Conservation (phyloP, 2,113 vertebrate genomes). For the Genyomyrus donnyi region DNA sequence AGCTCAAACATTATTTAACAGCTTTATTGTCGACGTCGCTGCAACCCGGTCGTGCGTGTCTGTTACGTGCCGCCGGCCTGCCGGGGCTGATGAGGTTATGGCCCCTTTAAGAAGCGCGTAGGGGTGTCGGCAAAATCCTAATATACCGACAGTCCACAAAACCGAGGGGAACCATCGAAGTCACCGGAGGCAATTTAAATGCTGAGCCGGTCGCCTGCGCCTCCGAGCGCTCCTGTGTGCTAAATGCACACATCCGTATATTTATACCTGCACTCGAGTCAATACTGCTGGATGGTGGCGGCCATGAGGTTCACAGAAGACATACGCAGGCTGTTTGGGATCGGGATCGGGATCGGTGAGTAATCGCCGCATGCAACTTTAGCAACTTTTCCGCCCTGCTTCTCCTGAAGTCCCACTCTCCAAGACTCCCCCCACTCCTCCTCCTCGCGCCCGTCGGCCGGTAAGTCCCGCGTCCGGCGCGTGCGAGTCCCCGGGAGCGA, state of each 20-base stretch:
- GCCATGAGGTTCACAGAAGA: conserved; percentile 45
- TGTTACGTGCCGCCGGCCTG: neutral
- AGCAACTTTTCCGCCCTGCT: neutral
- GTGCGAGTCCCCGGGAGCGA: neutral
- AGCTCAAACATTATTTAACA: neutral
- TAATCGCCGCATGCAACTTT: conserved; percentile 4
- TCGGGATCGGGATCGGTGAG: conserved; percentile 43
- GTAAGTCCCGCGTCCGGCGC: neutral
- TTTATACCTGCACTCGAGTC: neutral
- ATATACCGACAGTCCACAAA: conserved; percentile 10
- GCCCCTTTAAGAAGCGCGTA: conserved; percentile 16
- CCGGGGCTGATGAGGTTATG: neutral
- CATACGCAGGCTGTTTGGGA: conserved; percentile 34
- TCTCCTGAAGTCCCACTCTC: neutral
- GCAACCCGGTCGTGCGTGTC: neutral
- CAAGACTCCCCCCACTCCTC: neutral
- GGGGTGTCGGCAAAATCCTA: neutral
- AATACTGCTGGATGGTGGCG: conserved; percentile 26
- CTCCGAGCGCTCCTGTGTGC: conserved; percentile 25
- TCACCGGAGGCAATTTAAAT: neutral
- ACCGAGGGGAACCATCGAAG: conserved; percentile 5
- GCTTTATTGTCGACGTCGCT: neutral
- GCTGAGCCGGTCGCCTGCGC: neutral
- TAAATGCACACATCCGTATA: neutral
- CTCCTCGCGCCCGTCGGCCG: neutral